Evolutionary conservation across 92 coral and sea anemone species (phyloP), one percentile per base, ranked within the genome.

Genomic region (Anthopleura xanthogrammica): DNA sequence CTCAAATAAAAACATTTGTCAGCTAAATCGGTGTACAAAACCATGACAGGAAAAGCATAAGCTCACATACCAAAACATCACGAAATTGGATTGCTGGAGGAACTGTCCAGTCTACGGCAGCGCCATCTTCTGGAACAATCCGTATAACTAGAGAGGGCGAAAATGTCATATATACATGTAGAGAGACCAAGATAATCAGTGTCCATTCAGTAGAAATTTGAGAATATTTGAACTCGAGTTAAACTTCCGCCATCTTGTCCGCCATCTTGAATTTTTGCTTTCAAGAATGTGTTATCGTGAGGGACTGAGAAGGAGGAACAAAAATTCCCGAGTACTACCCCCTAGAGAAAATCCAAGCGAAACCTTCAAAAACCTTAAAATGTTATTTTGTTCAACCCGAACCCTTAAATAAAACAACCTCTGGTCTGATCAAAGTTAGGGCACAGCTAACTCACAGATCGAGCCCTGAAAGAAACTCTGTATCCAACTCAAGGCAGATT

Each of bases 21-120:
- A 73, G 42, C 19, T 73, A 73, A 36, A 56, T 62, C 36, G 40
- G 9, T 43, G 23, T 1, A 12, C 50, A 46, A 43, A 43, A 43
- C 50, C 50, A 43, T 43, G 50, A 46, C 50, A 46, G n/a, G 5
- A 77, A 16, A 29, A 29, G 36, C 0, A 29, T 29, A 29, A 29
- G 36, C 36, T 29, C 13, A 80, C 94, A 80, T 91, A 96, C 99
- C 98, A 96, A 77, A 50, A 96, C 99, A 94, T 96, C 99, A 62
- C 99, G 90, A 42, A 96, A 96, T 19, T 84, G 83, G 74, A 94
- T 86, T 54, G 83, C 82, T 40, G 88, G 88, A 80, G 86, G 87
- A 36, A 92, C 99, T 11, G 90, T 77, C 98, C 99, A 96, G 64
- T 96, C 99, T 64, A 93, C 94, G 39, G 88, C 95, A 82, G 91